Percentiles rank a stretch among this genome's conserved stretches.
These are phyloP conservation scores for Akabosia matsudoensis DNA, from an alignment of 1,140 invertebrate species.

Conservation along the genomic window DNA sequence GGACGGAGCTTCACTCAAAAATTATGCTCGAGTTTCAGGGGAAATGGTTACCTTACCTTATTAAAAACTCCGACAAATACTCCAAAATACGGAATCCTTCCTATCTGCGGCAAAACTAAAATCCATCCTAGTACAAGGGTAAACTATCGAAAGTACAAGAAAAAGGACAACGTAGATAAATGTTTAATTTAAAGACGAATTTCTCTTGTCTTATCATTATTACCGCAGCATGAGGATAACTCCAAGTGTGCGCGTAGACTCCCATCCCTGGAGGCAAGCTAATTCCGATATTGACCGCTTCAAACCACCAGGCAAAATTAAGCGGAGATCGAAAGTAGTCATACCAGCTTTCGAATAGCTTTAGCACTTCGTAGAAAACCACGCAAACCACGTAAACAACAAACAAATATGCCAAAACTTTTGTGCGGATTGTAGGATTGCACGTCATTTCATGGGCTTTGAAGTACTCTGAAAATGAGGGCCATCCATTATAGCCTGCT, in stretches of 20 bases:
- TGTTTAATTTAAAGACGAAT: neutral
- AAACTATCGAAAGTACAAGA: slow-evolving; percentile 13
- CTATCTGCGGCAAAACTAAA: slow-evolving; percentile 30
- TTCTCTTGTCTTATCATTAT: neutral
- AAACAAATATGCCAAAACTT: neutral
- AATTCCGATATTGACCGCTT: neutral
- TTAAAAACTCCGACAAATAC: slow-evolving; percentile 35
- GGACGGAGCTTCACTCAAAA: no score
- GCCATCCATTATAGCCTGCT: neutral
- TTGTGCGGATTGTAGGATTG: neutral
- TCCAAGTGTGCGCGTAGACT: neutral
- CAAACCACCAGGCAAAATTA: neutral
- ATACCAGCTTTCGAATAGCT: neutral
- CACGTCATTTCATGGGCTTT: slow-evolving; percentile 8
- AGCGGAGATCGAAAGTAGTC: neutral
- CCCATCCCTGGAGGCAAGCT: neutral
- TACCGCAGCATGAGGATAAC: slow-evolving; percentile 4
- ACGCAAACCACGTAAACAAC: neutral
- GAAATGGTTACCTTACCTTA: slow-evolving; percentile 29
- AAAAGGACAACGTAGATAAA: neutral
- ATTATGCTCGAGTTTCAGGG: no score
- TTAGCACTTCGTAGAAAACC: neutral
- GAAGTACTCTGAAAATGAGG: neutral
- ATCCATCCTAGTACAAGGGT: slow-evolving; percentile 31
- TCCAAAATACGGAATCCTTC: slow-evolving; percentile 32